These are phyloP conservation scores for Pipistrellus pygmaeus DNA, from an alignment of 2,797 vertebrate genomes.

Conservation along the genomic window DNA sequence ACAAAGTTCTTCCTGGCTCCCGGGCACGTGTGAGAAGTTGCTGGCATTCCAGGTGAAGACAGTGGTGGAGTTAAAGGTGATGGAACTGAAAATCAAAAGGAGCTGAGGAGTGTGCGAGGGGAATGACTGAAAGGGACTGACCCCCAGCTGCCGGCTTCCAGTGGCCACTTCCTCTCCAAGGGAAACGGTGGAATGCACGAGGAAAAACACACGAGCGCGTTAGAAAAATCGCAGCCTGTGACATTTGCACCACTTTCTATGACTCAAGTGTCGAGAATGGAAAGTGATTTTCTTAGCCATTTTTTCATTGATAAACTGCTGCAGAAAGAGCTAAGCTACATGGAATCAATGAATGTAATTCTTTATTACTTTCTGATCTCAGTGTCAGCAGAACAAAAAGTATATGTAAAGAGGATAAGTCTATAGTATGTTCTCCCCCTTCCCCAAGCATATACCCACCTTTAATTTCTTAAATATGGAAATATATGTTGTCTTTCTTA, in stretches of 20 bases:
- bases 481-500: background rate
- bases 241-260: background rate
- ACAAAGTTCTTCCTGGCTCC: conserved; percentile 40
- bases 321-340: background rate
- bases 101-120: background rate
- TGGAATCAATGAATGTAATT: background rate
- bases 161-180: conserved; percentile 57
- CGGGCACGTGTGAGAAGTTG: background rate
- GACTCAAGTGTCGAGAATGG: conserved; percentile 32
- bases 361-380: background rate
- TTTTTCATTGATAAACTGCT: conserved; percentile 49
- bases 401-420: background rate
- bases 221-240: conserved; percentile 48
- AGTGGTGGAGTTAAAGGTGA: background rate
- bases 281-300: background rate
- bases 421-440: background rate
- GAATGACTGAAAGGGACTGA: background rate
- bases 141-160: conserved; percentile 40
- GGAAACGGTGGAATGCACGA: conserved; percentile 38
- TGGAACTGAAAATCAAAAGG: background rate
- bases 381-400: background rate
- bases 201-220: conserved; percentile 59
- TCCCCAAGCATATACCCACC: background rate
- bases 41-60: background rate
- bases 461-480: background rate